phyloP scores from a whole-genome alignment of 1,140 invertebrate species.

The Achatina immaculata region DNA sequence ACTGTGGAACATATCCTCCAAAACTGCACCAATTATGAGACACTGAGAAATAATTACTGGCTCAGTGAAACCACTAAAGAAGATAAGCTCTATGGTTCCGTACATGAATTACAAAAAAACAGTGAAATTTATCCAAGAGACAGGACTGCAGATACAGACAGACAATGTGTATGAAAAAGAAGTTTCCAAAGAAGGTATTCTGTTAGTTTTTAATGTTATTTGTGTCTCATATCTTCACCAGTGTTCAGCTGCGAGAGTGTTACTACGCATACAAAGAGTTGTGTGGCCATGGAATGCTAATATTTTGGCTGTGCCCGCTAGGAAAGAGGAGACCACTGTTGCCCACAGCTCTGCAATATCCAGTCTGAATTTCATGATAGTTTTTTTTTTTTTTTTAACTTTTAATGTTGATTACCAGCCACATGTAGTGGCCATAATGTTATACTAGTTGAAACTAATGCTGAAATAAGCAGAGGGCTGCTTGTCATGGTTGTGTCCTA shows the following conservation, averaged over 20 bases:
- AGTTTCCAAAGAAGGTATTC: no score
- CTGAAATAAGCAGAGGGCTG: background rate
- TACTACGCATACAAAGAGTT: constrained; percentile 16
- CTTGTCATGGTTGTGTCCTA: no score
- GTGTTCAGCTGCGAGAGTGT: constrained; percentile 1
- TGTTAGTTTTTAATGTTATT: background rate
- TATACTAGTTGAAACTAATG: background rate
- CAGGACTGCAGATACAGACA: no score
- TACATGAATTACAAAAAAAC: no score
- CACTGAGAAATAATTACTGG: no score
- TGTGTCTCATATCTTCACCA: background rate
- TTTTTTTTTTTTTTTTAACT: background rate
- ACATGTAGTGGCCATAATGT: background rate
- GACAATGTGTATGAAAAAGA: no score
- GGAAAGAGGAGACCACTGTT: background rate
- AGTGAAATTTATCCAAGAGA: no score
- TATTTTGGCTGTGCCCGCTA: constrained; percentile 15
- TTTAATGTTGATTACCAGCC: background rate
- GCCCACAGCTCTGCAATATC: background rate
- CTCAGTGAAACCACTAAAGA: no score
- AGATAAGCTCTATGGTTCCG: no score
- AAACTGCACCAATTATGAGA: no score
- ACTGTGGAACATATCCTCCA: no score
- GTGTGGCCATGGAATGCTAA: background rate
- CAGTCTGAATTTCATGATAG: background rate